Evolutionary conservation across 2,113 vertebrate species (phyloP).

Genomic region (Pelecanoides urinatrix): DNA sequence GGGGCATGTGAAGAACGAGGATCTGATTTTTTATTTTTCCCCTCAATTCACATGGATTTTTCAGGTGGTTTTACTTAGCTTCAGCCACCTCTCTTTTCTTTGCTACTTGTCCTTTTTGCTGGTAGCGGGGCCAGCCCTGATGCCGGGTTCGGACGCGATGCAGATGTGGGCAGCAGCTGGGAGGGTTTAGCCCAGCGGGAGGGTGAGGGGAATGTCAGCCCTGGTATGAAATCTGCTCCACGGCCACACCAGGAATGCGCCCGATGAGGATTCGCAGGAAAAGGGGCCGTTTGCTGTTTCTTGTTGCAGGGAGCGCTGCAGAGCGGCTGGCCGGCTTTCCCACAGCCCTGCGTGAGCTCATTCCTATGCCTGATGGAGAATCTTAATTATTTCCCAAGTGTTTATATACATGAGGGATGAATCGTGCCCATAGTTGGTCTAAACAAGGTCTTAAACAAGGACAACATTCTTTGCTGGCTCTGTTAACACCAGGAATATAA

Average conservation of each 20-base stretch:
- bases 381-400: not conserved
- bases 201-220: not conserved
- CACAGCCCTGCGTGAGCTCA: not conserved
- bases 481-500: not conserved
- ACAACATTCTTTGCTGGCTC: not conserved
- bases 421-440: not conserved
- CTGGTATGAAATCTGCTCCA: not conserved
- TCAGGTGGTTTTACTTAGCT: not conserved
- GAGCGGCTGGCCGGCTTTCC: not conserved
- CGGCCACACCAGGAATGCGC: not conserved
- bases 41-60: not conserved
- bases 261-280: not conserved
- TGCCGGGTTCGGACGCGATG: rapidly evolving
- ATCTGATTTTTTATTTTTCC: not conserved
- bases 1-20: not conserved
- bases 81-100: not conserved
- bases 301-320: not conserved
- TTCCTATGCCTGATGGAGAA: not conserved
- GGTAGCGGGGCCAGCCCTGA: not conserved
- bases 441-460: not conserved
- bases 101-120: not conserved
- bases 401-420: not conserved
- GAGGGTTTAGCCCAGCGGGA: not conserved
- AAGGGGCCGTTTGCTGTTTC: not conserved
- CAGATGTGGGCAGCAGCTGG: not conserved